Base-by-base conservation (phyloP, 2,797 vertebrate genomes). In the Chaetodon trifasciatus region DNA sequence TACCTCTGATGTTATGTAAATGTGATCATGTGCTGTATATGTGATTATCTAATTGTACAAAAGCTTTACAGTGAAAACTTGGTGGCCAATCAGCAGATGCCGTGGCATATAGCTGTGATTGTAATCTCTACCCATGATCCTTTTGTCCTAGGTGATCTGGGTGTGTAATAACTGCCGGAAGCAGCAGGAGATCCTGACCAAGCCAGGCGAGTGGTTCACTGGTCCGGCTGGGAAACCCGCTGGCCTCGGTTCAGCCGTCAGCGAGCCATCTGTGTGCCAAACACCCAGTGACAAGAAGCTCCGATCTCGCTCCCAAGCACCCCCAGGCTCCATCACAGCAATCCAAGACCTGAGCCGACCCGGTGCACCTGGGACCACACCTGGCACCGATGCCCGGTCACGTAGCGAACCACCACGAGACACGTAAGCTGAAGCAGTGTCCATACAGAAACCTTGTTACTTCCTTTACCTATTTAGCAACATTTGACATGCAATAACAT, bases 131-230 rank as follows among this genome's bases (percentile, higher is more conserved):
- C 40, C 23, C 0, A 0, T 57, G 13, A 50, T 35, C 21, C 44
- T 79, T 71, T 23, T 57, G n/a, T 72, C 71, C 9, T 83, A 99
- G 98, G 97, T 99, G 90, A 99, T 99, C 96, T 99, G 98, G 98
- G 98, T 99, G 86, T 99, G 98, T 95, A 99, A 99, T 95, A 96
- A 98, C 89, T 99, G 98, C 94, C 97, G 98, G 92, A 99, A 99
- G 94, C 98, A 99, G 87, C 98, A 99, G 95, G 98, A 99, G 89
- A 97, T 99, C 94, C 94, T 99, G 87, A 97, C 97, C 63, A 98
- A 98, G 92, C 98, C 98, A 0, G 98, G 97, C 78, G 97, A 97
- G 0, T 99, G 98, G 98, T 98, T 98, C 94, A 96, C 97, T 28
- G 95, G 96, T 86, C 95, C 96, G 4, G 95, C 95, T 11, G 95